Base-by-base conservation (phyloP, 1,140 invertebrate species). In the Rhyzopertha dominica region DNA sequence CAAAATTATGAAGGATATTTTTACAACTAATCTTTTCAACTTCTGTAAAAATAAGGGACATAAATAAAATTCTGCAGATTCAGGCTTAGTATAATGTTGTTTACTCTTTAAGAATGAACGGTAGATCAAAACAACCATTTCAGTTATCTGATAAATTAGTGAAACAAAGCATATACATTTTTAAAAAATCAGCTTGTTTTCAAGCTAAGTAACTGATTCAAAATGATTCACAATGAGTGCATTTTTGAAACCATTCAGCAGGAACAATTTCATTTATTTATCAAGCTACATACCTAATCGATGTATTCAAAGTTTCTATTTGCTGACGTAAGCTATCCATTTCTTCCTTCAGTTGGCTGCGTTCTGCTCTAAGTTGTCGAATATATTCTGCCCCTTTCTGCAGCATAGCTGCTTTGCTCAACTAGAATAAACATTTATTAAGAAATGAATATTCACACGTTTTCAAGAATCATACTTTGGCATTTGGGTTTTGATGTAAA, bases 351-450 rank as follows among this genome's bases (percentile, higher is more conserved):
- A 96, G 79, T 57, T 89, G 82, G 59, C 81, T 79, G 50, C 93
- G 74, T 66, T 97, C 94, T 12, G 77, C 66, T 56, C 90, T 86
- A 47, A 98, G 71, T 57, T 94, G 88, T 52, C 85, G 82, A 51
- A 97, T 95, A 63, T 96, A 95, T 60, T 98, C 94, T 4, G 90
- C 95, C 51, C 92, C 92, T 70, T 96, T 96, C 59, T 96, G 91
- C 28, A 98, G 69, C 89, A 97, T 94, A 1, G 91, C 90, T 16
- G 95, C 95, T 74, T 98, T 98, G 70, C 87, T 90, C 47, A 90
- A 74, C 82, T 84, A 56, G 43, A 67, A 70, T 20, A 28, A n/a
- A n/a, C n/a, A n/a, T n/a, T n/a, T n/a, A n/a, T n/a, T 46, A 44
- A 40, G 39, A 2, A 25, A 49, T 34, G 14, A 31, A 14, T 12